Evolutionary conservation across 1,140 invertebrate species (phyloP), one percentile per base, ranked within the genome.

Genomic region (Drosophila chauvacae): DNA sequence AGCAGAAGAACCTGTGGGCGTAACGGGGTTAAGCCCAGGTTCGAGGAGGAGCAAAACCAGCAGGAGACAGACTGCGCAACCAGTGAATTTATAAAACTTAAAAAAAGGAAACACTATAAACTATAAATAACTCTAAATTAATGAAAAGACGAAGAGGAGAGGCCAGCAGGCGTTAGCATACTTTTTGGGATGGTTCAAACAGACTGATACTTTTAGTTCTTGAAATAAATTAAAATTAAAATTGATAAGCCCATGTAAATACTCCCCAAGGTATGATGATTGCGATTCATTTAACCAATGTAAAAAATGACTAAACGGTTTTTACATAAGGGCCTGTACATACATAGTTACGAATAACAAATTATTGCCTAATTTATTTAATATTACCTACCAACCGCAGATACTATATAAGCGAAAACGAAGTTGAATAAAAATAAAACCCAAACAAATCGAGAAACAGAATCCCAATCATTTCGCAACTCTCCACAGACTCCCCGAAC

Each of bases 121-220:
- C 42, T 59, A 66, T 57, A 57, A 55, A 42, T 72, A 53, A 65
- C 44, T 58, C 45, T 53, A 60, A 30, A 60, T 44, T 55, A 55
- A n/a, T 55, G 53, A 20, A 20, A 20, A 44, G n/a, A 37, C 33
- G 53, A 50, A 26, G 35, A 5, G 48, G 3, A 6, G 14, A n/a
- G 14, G 48, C 35, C 18, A 33, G 69, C 30, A 33, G 30, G 28
- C 39, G 70, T 63, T 74, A 51, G 55, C 41, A 69, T 69, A 72
- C 69, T 60, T 72, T 71, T 72, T 72, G 66, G 69, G 53, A 72
- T 69, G 78, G 64, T 81, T 70, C 74, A 51, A 78, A 90, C 77
- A 88, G 85, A 88, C 85, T 88, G 85, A 88, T 88, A 88, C 66
- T 90, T 88, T 88, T 88, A 88, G 85, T 88, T 88, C 14, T 65